phyloP scores from a whole-genome alignment of 2,888 invertebrate species.

The Coelinius sp. region DNA sequence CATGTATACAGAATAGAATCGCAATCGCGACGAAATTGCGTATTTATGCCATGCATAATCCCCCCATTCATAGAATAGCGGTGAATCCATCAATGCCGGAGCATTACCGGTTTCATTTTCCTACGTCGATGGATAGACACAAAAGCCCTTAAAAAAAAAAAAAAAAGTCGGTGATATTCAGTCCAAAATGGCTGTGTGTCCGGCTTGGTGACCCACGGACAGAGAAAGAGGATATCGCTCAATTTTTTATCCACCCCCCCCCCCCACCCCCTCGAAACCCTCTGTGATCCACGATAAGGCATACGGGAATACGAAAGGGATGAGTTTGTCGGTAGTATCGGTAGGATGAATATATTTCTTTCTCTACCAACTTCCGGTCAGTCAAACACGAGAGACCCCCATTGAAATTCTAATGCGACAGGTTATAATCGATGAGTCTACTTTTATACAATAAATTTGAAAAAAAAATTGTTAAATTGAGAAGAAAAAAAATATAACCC shows the following conservation, averaged over 20 bases:
- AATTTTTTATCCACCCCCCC: constrained; percentile 58
- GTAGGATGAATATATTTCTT: constrained; percentile 34
- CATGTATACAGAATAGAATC: constrained; percentile 16
- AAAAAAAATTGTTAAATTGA: no score
- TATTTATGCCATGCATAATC: constrained; percentile 70
- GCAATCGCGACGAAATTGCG: constrained; percentile 63
- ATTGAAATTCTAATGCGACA: constrained; percentile 51
- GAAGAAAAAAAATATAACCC: no score
- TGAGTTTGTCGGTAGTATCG: constrained; percentile 38
- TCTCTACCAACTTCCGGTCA: constrained; percentile 35
- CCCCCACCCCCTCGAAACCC: no score
- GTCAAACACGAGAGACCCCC: constrained; percentile 24
- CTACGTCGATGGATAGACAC: constrained; percentile 61
- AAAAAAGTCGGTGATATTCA: constrained; percentile 58
- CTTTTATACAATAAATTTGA: background rate
- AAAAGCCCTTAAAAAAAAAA: no score
- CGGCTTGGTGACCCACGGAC: constrained; percentile 40
- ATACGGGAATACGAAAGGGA: constrained; percentile 24
- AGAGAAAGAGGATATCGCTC: constrained; percentile 58
- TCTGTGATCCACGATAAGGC: constrained; percentile 27
- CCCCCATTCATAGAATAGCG: constrained; percentile 64
- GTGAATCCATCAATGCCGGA: constrained; percentile 67
- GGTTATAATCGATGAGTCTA: constrained; percentile 34
- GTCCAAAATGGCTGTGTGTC: constrained; percentile 50
- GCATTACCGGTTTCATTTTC: constrained; percentile 67